These are phyloP conservation scores for Empidonax traillii DNA, from an alignment of 2,113 vertebrate species.

Conservation along the genomic window DNA sequence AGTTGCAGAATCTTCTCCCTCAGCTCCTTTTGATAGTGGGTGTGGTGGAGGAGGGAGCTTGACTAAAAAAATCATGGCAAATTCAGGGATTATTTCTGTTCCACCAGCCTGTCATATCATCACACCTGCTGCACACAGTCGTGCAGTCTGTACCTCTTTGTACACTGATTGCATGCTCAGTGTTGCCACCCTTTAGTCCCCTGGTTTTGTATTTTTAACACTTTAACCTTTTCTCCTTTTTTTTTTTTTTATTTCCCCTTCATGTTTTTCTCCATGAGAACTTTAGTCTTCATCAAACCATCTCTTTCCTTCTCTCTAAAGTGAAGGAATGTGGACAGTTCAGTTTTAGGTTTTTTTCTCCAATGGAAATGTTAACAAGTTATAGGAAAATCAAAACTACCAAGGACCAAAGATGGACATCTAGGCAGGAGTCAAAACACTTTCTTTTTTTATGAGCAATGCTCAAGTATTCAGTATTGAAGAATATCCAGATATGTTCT, in stretches of 20 bases:
- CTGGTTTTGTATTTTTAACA: neutral
- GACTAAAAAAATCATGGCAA: neutral
- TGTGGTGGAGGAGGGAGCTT: neutral
- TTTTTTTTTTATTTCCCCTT: neutral
- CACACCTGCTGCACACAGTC: neutral
- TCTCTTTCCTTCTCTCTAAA: neutral
- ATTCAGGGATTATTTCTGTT: neutral
- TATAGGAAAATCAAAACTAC: neutral
- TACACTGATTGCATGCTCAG: neutral
- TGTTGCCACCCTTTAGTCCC: neutral
- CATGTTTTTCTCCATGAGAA: neutral
- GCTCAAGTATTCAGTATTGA: neutral
- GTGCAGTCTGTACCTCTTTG: neutral
- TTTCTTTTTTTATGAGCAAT: neutral
- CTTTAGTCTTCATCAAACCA: neutral
- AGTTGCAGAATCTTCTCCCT: neutral
- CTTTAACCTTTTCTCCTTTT: neutral
- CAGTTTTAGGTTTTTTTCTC: neutral
- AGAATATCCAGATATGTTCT: neutral
- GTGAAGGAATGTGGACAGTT: fast-evolving
- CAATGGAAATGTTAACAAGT: neutral
- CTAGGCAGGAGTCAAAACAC: neutral
- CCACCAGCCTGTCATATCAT: neutral
- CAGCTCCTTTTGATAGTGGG: neutral
- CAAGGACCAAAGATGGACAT: neutral